Conservation (phyloP, 1,140 invertebrate genomes). For the Ceratitis capitata region DNA sequence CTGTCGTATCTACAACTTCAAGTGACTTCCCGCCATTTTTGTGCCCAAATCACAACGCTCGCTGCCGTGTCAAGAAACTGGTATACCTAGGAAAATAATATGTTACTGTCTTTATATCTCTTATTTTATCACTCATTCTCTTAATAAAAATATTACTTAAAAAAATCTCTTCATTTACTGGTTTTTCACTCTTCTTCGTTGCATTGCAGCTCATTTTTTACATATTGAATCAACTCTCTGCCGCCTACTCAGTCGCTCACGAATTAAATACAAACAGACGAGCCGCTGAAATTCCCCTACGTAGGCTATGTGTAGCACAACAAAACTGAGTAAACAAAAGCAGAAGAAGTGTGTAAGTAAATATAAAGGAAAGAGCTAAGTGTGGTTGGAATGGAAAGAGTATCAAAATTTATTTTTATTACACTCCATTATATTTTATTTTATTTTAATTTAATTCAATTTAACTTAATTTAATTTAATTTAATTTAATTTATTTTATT, state of each 20-base stretch:
- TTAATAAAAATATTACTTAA: background rate
- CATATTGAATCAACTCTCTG: background rate
- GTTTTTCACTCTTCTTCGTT: background rate
- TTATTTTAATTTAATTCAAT: too few species aligned
- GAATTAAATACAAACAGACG: background rate
- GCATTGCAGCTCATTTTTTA: background rate
- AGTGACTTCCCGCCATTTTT: constrained; percentile 30
- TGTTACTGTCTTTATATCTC: background rate
- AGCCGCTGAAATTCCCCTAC: background rate
- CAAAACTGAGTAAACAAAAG: background rate
- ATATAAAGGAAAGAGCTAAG: background rate
- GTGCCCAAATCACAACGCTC: background rate
- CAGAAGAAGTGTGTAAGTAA: background rate
- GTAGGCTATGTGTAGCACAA: background rate
- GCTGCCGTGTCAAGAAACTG: constrained; percentile 3
- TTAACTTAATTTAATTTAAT: too few species aligned
- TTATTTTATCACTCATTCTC: background rate
- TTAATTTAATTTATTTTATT: too few species aligned
- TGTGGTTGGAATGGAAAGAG: too few species aligned
- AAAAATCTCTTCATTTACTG: background rate
- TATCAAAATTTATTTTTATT: too few species aligned
- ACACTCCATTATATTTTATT: too few species aligned
- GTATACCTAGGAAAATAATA: background rate
- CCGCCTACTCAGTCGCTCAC: background rate
- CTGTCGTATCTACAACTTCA: background rate